These are phyloP conservation scores for Illadopsis cleaveri DNA, from an alignment of 2,113 vertebrate species.

Conservation along the genomic window DNA sequence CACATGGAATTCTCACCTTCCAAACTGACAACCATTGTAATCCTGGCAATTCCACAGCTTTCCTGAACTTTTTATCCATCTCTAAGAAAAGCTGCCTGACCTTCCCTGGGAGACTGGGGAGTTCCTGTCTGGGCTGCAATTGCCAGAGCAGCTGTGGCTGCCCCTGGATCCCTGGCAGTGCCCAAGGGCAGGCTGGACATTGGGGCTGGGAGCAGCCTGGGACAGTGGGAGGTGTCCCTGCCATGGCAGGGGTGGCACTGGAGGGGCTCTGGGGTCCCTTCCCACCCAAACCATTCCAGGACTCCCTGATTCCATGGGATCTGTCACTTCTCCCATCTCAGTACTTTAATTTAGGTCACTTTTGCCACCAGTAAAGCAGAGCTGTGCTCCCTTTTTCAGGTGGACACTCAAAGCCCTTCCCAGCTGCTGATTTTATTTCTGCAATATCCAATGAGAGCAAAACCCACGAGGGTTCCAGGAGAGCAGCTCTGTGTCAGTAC, in stretches of 20 bases:
- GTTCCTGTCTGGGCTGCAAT: fast-evolving
- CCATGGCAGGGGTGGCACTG: neutral
- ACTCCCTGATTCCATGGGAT: neutral
- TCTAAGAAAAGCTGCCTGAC: neutral
- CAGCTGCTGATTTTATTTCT: neutral
- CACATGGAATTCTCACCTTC: neutral
- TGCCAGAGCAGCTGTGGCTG: neutral
- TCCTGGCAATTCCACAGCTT: neutral
- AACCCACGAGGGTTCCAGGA: fast-evolving
- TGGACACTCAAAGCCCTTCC: neutral
- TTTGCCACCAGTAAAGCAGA: neutral
- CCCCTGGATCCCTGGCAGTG: neutral
- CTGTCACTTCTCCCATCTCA: neutral
- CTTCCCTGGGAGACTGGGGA: neutral
- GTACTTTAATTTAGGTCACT: neutral
- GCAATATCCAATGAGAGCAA: neutral
- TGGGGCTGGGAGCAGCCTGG: neutral
- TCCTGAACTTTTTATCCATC: neutral
- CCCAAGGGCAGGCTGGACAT: neutral
- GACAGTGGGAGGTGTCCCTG: neutral
- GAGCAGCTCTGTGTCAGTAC: neutral
- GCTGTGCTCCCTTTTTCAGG: neutral
- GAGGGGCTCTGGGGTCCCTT: neutral
- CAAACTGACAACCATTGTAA: neutral
- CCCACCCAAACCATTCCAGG: neutral